Percentiles rank a stretch among this genome's conserved stretches.
Conservation (phyloP, 2,888 invertebrate species). For the Magallana nippona region DNA sequence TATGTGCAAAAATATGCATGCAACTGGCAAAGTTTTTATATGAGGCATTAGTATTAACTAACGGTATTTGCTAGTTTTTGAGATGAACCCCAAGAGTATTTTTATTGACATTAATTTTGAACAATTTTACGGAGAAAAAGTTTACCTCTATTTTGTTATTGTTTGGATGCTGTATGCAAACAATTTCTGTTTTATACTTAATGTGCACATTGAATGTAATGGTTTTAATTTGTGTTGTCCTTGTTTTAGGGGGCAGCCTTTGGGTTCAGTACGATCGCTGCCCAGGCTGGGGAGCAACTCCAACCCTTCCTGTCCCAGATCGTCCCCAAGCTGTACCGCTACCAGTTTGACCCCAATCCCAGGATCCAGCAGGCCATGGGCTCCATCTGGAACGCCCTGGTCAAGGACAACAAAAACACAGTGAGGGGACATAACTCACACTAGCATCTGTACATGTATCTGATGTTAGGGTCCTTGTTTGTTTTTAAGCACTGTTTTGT, state of each 20-base stretch:
- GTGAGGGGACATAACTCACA: slow-evolving; percentile 82
- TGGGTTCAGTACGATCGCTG: slow-evolving; percentile 92
- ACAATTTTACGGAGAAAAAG: no score
- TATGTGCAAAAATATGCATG: background rate
- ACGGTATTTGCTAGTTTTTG: no score
- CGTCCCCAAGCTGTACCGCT: slow-evolving; percentile 91
- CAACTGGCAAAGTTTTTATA: no score
- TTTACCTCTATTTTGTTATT: no score
- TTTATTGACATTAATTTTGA: no score
- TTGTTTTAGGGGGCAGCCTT: slow-evolving; percentile 89
- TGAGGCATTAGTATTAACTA: no score
- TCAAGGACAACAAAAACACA: slow-evolving; percentile 90
- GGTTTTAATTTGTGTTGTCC: background rate
- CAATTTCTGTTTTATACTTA: no score
- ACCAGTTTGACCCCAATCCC: slow-evolving; percentile 95
- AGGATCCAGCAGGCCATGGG: slow-evolving; percentile 95
- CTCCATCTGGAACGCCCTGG: slow-evolving; percentile 95
- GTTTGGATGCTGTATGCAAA: no score
- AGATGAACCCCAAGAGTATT: no score
- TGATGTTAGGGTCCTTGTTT: no score
- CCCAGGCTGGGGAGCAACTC: slow-evolving; percentile 90
- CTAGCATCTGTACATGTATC: no score
- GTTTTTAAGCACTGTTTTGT: background rate
- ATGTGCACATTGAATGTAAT: no score
- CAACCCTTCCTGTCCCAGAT: slow-evolving; percentile 91